A percentile compares a stretch with the other conserved stretches of the same genome.
phyloP scores from a whole-genome alignment of 2,797 vertebrate species.

The Neopelma chrysocephalum region DNA sequence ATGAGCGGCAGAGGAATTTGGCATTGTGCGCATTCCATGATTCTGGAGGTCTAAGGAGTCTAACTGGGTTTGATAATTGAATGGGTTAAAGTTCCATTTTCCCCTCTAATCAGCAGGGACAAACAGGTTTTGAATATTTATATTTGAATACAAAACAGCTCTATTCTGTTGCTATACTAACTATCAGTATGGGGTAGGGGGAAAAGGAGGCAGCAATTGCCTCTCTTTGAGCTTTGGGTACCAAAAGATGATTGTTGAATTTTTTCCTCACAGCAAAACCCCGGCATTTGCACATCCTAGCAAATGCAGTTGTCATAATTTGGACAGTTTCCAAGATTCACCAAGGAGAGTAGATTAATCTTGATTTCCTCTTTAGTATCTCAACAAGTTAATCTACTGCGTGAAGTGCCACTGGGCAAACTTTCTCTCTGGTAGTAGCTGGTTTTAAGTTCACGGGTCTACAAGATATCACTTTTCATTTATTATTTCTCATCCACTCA shows the following conservation, averaged over 20 bases:
- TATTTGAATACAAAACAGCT: neutral
- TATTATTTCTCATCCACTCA: neutral
- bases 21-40: neutral
- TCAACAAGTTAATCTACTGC: neutral
- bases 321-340: neutral
- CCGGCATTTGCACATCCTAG: neutral
- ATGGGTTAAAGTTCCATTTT: neutral
- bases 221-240: neutral
- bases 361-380: neutral
- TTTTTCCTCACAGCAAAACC: neutral
- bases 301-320: neutral
- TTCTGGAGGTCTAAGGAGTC: neutral
- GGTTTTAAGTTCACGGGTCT: neutral
- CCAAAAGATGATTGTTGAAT: neutral
- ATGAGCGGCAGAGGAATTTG: neutral
- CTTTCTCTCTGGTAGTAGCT: neutral
- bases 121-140: neutral
- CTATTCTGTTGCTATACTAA: neutral
- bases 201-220: neutral
- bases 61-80: neutral
- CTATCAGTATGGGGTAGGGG: fast-evolving
- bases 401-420: neutral
- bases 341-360: neutral
- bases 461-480: neutral
- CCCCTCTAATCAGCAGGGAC: neutral